phyloP scores from a whole-genome alignment of 2,888 invertebrate genomes.

The Argynnis bischoffii region DNA sequence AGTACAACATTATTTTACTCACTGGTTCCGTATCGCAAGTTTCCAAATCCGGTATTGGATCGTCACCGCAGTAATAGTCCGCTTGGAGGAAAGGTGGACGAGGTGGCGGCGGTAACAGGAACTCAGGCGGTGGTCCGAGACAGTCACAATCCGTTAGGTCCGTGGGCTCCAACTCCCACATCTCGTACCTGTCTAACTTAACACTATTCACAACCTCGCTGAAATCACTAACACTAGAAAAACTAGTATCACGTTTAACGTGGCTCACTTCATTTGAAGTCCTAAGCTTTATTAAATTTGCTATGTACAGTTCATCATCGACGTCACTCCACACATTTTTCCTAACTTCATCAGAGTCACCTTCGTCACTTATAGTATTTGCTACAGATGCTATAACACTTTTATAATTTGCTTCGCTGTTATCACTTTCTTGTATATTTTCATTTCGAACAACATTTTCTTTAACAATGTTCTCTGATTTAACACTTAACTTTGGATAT shows the following conservation, averaged over 20 bases:
- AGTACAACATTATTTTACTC: constrained; percentile 62
- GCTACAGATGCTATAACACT: constrained; percentile 63
- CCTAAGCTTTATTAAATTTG: constrained; percentile 69
- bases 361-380: constrained; percentile 42
- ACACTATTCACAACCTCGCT: constrained; percentile 82
- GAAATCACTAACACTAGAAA: constrained; percentile 74
- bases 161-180: constrained; percentile 88
- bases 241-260: constrained; percentile 75
- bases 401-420: constrained; percentile 34
- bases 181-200: constrained; percentile 81
- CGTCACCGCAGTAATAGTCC: constrained; percentile 87
- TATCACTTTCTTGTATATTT: constrained; percentile 43
- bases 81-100: constrained; percentile 87
- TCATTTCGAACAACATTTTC: constrained; percentile 50
- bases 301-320: constrained; percentile 79
- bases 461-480: constrained; percentile 15
- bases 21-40: constrained; percentile 90
- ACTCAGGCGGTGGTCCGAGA: constrained; percentile 88
- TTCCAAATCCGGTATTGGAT: constrained; percentile 86
- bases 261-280: constrained; percentile 75
- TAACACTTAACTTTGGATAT: constrained; percentile 32
- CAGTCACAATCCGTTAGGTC: constrained; percentile 89
- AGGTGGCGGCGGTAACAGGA: constrained; percentile 88
- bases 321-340: constrained; percentile 77
- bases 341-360: constrained; percentile 61